Evolutionary conservation across 2,888 invertebrate genomes (phyloP).

Genomic region (Xanthorhoe designata): DNA sequence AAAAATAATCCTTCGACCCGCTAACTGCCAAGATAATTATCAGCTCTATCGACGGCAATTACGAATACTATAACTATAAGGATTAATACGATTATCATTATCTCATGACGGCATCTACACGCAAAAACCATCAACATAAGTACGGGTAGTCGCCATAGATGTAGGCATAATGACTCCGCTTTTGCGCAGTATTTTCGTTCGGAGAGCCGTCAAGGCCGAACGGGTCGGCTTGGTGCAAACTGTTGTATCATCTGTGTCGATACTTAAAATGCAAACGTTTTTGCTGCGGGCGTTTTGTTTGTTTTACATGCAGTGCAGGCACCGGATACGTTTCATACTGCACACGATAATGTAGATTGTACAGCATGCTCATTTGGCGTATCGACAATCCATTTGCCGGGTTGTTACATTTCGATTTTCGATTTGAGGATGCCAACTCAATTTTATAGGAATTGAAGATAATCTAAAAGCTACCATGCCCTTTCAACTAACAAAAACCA

Average conservation of each 20-base stretch:
- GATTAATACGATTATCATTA: conserved; percentile 19
- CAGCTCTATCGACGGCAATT: conserved; percentile 14
- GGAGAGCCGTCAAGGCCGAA: conserved; percentile 31
- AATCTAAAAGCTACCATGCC: neutral
- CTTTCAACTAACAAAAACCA: neutral
- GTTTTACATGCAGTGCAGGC: conserved; percentile 29
- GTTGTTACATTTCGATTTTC: neutral
- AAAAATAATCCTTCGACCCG: conserved; percentile 26
- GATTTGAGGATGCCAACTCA: neutral
- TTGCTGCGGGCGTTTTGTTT: conserved; percentile 29
- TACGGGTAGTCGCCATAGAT: conserved; percentile 10
- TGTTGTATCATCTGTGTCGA: conserved; percentile 19
- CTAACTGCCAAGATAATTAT: conserved; percentile 7
- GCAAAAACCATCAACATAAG: conserved; percentile 21
- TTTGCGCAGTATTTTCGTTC: conserved; percentile 35
- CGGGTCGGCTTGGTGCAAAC: conserved; percentile 15
- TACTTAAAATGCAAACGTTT: conserved; percentile 31
- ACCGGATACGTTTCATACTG: conserved; percentile 17
- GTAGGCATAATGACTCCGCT: conserved; percentile 16
- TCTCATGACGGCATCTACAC: conserved; percentile 12
- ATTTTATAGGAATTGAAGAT: neutral
- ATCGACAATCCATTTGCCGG: neutral
- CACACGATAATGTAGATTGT: conserved; percentile 25
- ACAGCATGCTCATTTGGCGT: conserved; percentile 2
- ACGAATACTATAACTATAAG: neutral